Conservation (phyloP, 2,888 invertebrate species). For the Pristionchus fissidentatus region DNA sequence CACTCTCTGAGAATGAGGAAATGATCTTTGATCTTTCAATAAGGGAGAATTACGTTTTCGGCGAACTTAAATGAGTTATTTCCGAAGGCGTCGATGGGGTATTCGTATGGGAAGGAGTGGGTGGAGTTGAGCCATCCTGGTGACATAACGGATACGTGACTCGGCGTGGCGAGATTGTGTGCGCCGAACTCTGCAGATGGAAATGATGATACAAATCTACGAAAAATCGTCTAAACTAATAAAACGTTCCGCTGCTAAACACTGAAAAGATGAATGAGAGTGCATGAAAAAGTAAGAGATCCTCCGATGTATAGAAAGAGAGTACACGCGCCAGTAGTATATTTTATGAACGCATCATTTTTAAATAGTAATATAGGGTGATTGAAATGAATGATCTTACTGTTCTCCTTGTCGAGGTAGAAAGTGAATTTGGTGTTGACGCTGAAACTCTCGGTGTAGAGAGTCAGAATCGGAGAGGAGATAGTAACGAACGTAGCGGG, state of each 20-base stretch:
- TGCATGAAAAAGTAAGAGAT: not conserved
- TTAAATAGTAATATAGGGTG: too few species aligned
- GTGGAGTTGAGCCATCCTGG: slow-evolving; percentile 22
- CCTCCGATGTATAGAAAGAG: too few species aligned
- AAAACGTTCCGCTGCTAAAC: too few species aligned
- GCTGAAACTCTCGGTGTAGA: slow-evolving; percentile 21
- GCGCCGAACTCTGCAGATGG: not conserved
- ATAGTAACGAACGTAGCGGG: not conserved
- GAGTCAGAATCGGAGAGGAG: slow-evolving; percentile 19
- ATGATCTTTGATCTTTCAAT: not conserved
- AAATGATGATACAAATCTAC: not conserved
- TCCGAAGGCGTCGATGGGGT: not conserved
- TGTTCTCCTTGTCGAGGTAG: slow-evolving; percentile 15
- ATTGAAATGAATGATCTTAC: not conserved
- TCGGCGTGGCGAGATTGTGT: not conserved
- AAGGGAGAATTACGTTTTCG: not conserved
- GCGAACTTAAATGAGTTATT: slow-evolving; percentile 17
- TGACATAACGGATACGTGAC: not conserved
- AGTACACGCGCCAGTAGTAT: too few species aligned
- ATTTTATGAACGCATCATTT: too few species aligned
- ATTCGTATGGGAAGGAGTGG: slow-evolving; percentile 16
- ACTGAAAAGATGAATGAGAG: too few species aligned
- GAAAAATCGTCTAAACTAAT: not conserved
- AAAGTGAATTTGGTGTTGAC: not conserved
- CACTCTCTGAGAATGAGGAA: not conserved